Base-by-base conservation (phyloP, 2,888 invertebrate genomes). In the Cosmorhoe ocellata region DNA sequence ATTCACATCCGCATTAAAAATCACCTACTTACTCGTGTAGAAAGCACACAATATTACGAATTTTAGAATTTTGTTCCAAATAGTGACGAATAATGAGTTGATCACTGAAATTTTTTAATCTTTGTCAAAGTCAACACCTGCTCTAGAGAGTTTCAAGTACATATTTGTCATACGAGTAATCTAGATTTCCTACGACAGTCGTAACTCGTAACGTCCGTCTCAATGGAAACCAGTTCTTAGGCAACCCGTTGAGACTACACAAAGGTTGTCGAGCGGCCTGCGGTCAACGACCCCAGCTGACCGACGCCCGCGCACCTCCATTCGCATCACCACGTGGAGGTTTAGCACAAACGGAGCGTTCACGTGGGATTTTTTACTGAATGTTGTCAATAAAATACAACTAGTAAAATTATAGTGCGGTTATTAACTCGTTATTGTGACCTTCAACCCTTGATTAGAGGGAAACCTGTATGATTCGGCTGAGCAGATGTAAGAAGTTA, bases 261-360 rank as follows among this genome's bases (percentile, higher is more conserved):
- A 82, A 79, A 86, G 84, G 86, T 85, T 84, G 84, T 74, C 74
- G 75, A 73, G 80, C 78, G 76, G 76, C 70, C 75, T 53, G 70
- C 63, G 84, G 83, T 76, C 84, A 59, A 60, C 61, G 83, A 84
- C 84, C 84, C 71, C 69, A 62, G 59, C 73, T 84, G 86, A 85
- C 85, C 86, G 83, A 66, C 84, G 87, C 82, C 69, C 59, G 85
- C 87, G 84, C 87, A 81, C 66, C 77, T 72, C 61, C 66, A 71
- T 79, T 81, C 76, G 81, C 79, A 32, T 8, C 32, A 39, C 45
- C 56, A 57, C 53, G 50, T 57, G 57, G 50, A 31, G 18, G 33
- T 50, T 50, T 51, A 47, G 52, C 52, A 47, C 22, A 26, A 32
- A 31, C n/a, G n/a, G 30, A 26, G 31, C 22, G 28, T 48, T 42